Evolutionary conservation across 2,888 invertebrate species (phyloP).

Genomic region (Lasioglossum morio): DNA sequence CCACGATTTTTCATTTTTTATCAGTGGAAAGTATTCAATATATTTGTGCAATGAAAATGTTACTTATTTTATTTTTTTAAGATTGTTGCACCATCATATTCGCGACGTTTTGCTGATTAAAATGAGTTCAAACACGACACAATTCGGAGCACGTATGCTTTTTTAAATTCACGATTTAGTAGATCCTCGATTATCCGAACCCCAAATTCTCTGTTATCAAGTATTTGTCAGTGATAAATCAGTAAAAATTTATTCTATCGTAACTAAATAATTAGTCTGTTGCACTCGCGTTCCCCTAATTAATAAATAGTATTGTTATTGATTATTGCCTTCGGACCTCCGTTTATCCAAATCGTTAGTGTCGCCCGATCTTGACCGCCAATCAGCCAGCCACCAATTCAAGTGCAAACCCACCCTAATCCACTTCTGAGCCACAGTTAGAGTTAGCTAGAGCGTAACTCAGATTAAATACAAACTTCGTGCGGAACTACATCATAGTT

Average conservation of each 20-base stretch:
- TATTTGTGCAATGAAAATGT: not conserved
- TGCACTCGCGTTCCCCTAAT: not conserved
- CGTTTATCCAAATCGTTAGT: not conserved
- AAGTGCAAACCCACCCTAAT: not conserved
- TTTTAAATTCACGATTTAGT: not conserved
- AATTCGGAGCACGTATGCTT: not conserved
- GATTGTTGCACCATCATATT: not conserved
- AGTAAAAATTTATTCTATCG: not conserved
- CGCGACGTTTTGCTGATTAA: not conserved
- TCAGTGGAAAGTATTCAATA: too few species aligned
- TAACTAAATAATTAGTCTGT: not conserved
- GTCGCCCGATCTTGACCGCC: not conserved
- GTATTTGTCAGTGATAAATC: too few species aligned
- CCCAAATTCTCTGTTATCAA: not conserved
- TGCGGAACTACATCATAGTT: not conserved
- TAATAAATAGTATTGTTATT: not conserved
- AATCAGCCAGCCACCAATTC: not conserved
- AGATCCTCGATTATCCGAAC: not conserved
- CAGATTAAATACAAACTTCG: not conserved
- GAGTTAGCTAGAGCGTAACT: not conserved
- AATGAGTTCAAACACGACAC: not conserved
- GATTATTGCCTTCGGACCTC: not conserved
- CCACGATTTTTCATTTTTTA: not conserved
- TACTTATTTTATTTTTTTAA: not conserved
- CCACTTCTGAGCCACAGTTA: not conserved